Conservation (phyloP, 2,797 vertebrate genomes). For the Danionella dracula region DNA sequence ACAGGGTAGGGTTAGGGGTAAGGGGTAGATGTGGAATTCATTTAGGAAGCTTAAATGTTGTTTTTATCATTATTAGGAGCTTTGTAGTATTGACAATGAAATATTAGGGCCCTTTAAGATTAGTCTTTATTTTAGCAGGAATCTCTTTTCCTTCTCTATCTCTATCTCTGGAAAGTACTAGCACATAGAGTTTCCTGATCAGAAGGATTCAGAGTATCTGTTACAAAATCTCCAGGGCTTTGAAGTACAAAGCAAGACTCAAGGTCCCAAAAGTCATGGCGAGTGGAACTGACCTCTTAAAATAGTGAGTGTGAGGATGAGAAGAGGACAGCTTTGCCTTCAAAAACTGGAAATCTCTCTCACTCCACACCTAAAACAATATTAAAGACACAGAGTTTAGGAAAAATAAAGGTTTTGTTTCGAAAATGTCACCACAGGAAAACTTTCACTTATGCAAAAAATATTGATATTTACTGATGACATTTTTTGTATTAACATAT, state of each 20-base stretch:
- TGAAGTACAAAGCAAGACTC: constrained; percentile 8
- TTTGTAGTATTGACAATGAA: no score
- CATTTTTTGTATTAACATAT: no score
- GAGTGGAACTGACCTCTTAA: constrained; percentile 66
- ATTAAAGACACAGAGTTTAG: background rate
- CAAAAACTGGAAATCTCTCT: constrained; percentile 67
- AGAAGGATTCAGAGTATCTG: constrained; percentile 20
- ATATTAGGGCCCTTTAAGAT: background rate
- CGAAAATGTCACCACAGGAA: no score
- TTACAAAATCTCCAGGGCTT: constrained; percentile 1
- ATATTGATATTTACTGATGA: no score
- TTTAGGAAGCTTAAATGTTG: no score
- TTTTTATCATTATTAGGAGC: background rate
- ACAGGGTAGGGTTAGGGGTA: no score
- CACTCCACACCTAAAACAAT: constrained; percentile 72
- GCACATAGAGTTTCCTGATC: background rate
- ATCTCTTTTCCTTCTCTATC: background rate
- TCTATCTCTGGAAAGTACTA: background rate
- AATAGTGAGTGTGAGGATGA: constrained; percentile 72
- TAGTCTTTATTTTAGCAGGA: background rate
- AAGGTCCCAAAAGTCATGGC: background rate
- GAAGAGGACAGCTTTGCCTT: constrained; percentile 55
- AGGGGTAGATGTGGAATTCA: no score
- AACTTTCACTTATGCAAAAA: no score
- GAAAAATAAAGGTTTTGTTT: background rate